phyloP scores from a whole-genome alignment of 2,888 invertebrate genomes.

The Polymixis lichenea region DNA sequence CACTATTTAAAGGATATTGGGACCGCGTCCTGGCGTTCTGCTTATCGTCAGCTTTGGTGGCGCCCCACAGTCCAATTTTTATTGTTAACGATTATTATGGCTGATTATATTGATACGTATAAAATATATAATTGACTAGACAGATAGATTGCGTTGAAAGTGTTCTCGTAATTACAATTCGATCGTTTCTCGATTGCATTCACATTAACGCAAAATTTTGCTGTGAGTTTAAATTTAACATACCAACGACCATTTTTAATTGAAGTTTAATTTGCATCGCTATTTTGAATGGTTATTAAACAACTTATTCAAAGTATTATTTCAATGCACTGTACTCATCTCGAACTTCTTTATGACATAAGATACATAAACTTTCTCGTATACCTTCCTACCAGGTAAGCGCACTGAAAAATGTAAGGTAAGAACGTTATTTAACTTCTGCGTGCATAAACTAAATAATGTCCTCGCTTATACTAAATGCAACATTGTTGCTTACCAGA shows the following conservation, averaged over 20 bases:
- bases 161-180: constrained; percentile 55
- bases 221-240: constrained; percentile 55
- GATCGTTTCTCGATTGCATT: constrained; percentile 56
- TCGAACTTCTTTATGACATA: too few relatives aligned
- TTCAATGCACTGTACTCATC: background rate
- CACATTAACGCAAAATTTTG: constrained; percentile 55
- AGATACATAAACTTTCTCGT: background rate
- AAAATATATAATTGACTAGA: constrained; percentile 24
- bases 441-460: background rate
- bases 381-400: background rate
- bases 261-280: constrained; percentile 46
- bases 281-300: constrained; percentile 36
- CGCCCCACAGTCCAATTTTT: constrained; percentile 20
- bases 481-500: background rate
- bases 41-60: constrained; percentile 44
- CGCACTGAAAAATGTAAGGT: background rate
- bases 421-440: too few relatives aligned
- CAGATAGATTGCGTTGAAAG: constrained; percentile 36
- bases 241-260: constrained; percentile 51
- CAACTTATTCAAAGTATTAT: background rate
- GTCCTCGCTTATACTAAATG: background rate
- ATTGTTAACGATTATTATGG: constrained; percentile 23
- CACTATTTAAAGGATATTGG: constrained; percentile 54
- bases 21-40: constrained; percentile 35
- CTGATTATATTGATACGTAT: constrained; percentile 17